Evolutionary conservation across 2,797 vertebrate species (phyloP), one percentile per base, ranked within the genome.

Genomic region (Austrolebias charrua): DNA sequence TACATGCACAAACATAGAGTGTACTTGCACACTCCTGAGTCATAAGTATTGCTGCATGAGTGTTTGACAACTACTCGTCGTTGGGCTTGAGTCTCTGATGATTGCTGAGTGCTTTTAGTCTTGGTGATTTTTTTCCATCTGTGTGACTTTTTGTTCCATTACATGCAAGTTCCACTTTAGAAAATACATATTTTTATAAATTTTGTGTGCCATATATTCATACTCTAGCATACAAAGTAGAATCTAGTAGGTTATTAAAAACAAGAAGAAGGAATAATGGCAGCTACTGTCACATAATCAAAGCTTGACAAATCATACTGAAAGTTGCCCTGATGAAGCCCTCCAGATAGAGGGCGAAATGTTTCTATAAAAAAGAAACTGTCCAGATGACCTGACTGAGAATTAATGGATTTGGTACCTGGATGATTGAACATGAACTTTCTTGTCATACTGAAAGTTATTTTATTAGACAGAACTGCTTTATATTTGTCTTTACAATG

Each of bases 41-140:
- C 24, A 19, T 33, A 66, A 45, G 44, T 67, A 31, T 42, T 70
- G 76, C 67, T 48, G 65, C 64, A 69, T 78, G 76, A 80, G 69
- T 75, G 73, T 75, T 70, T 86, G 86, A 80, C 82, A 81, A 76
- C 72, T 67, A 46, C 69, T 86, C 76, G 80, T 74, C 63, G 77
- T 83, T 79, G 76, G 75, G 70, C 66, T 73, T 84, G 66, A 81
- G 76, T 76, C 74, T 80, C 76, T 75, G 80, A 86, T 84, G 86
- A 84, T 69, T 81, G 68, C 65, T 59, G 81, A 85, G 76, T 83
- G 86, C 86, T 84, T 87, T 81, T 81, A 81, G 70, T 85, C 73
- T 81, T 80, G 86, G 78, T 84, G 75, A 86, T 89, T 85, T 28
- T 56, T 44, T 80, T 69, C 65, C 77, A 57, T 82, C 76, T 66